Evolutionary conservation across 2,797 vertebrate species (phyloP).

Genomic region (Poeciliopsis paucimaculata): DNA sequence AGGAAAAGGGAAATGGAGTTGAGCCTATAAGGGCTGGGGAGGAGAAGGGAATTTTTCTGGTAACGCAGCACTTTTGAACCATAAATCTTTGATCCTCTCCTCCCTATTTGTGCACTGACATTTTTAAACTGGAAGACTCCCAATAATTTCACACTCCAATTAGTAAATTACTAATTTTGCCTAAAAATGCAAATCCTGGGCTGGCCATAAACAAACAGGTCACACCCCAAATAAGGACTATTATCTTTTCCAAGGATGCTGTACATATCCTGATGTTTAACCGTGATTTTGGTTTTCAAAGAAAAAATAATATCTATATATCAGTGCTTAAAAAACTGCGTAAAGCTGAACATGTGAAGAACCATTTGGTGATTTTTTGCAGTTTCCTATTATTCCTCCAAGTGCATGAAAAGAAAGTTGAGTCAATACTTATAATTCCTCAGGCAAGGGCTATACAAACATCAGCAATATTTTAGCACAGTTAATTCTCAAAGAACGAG

Average conservation of each 20-base stretch:
- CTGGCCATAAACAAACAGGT: slow-evolving; percentile 50
- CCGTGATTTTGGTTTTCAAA: not conserved
- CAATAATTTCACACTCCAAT: slow-evolving; percentile 77
- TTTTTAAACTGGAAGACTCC: slow-evolving; percentile 59
- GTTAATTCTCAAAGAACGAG: slow-evolving; percentile 41
- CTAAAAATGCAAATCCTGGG: slow-evolving; percentile 30
- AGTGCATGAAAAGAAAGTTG: slow-evolving; percentile 30
- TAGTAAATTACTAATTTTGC: slow-evolving; percentile 68
- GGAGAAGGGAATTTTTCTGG: slow-evolving; percentile 62
- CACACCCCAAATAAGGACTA: slow-evolving; percentile 34
- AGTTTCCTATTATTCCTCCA: slow-evolving; percentile 33
- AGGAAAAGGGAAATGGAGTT: slow-evolving; percentile 63
- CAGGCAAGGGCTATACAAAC: slow-evolving; percentile 37
- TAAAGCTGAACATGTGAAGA: slow-evolving; percentile 23
- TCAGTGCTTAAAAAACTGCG: not conserved
- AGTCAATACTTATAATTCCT: slow-evolving; percentile 41
- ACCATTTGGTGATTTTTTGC: slow-evolving; percentile 27
- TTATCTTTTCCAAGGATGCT: not conserved
- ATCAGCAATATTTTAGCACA: slow-evolving; percentile 46
- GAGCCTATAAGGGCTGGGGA: slow-evolving; percentile 56
- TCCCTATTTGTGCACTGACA: slow-evolving; percentile 66
- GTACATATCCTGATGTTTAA: slow-evolving; percentile 6
- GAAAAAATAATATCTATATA: slow-evolving; percentile 14
- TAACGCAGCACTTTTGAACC: slow-evolving; percentile 68
- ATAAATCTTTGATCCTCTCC: slow-evolving; percentile 76